Evolutionary conservation across 2,113 vertebrate genomes (phyloP), one percentile per base, ranked within the genome.

Genomic region (Perca schrenkii): DNA sequence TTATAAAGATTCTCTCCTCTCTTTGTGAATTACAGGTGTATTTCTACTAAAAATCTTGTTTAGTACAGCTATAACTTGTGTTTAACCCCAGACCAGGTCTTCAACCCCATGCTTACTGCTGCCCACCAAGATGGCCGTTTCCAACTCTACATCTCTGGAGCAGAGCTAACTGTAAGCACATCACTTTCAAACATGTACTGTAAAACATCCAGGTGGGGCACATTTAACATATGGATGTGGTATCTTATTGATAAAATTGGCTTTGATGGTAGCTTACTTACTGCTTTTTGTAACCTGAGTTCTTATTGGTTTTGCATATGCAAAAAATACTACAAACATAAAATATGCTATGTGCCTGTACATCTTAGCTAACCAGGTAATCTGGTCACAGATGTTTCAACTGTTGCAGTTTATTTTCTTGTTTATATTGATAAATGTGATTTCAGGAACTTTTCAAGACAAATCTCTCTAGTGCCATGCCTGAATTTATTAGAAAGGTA

Each of bases 91-190:
- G 96, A 98, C 22, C 93, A 96, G 46, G 34, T 95, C 22, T 77
- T 98, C 0, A 92, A 92, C 78, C 94, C 96, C 0, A n/a, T 98
- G 81, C 62, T 96, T 3, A 64, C 76, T 0, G 96, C 95, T 6
- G 95, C 94, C 1, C 96, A 97, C 89, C 60, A 94, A 0, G 97
- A 97, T 16, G 84, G 91, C 2, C 93, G 91, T 5, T 95, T 98
- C 56, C 10, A 49, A 0, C 78, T 94, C 64, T 94, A 74, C 57
- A 87, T 98, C 68, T 68, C 80, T 1, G 96, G 94, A 62, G 68
- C 94, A 8, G 93, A 97, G 57, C 19, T 98, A 56, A 88, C 86
- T 86, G 97, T 99, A 69, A 93, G 90, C 73, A 3, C 17, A 31
- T 21, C 21, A 46, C 6, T 19, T 21, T 66, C 12, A n/a, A 16